Percentiles rank a stretch among this genome's conserved stretches.
phyloP scores from a whole-genome alignment of 2,888 invertebrate species.

The Hypomecis atomaria region DNA sequence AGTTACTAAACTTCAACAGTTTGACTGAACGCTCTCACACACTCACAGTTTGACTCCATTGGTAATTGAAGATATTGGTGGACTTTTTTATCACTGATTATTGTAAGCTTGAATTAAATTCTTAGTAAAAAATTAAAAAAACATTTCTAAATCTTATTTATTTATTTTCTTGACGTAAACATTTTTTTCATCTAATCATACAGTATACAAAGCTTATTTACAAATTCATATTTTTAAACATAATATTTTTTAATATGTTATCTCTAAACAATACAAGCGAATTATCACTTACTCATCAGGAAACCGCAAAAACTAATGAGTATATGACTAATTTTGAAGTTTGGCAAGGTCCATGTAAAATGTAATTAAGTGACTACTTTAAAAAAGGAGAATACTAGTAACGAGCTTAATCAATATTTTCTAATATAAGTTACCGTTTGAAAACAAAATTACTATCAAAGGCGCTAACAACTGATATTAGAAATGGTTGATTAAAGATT shows the following conservation, averaged over 20 bases:
- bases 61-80: too few relatives aligned
- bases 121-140: background rate
- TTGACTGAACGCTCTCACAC: too few relatives aligned
- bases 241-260: background rate
- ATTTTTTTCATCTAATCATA: constrained; percentile 49
- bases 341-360: background rate
- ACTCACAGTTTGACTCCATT: too few relatives aligned
- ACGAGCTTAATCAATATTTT: too few relatives aligned
- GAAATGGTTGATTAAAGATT: too few relatives aligned
- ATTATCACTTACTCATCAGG: background rate
- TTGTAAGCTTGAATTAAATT: constrained; percentile 1
- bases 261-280: constrained; percentile 1
- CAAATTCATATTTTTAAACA: constrained; percentile 41
- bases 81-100: background rate
- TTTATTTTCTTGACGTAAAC: constrained; percentile 51
- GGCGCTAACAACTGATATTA: too few relatives aligned
- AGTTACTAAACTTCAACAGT: too few relatives aligned
- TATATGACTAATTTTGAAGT: background rate
- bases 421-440: too few relatives aligned
- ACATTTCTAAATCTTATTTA: constrained; percentile 55
- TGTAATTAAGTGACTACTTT: too few relatives aligned
- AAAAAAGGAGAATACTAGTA: too few relatives aligned
- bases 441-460: too few relatives aligned
- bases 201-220: constrained; percentile 64
- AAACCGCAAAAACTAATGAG: background rate